Evolutionary conservation across 2,113 vertebrate genomes (phyloP).

Genomic region (Eurypyga helias): DNA sequence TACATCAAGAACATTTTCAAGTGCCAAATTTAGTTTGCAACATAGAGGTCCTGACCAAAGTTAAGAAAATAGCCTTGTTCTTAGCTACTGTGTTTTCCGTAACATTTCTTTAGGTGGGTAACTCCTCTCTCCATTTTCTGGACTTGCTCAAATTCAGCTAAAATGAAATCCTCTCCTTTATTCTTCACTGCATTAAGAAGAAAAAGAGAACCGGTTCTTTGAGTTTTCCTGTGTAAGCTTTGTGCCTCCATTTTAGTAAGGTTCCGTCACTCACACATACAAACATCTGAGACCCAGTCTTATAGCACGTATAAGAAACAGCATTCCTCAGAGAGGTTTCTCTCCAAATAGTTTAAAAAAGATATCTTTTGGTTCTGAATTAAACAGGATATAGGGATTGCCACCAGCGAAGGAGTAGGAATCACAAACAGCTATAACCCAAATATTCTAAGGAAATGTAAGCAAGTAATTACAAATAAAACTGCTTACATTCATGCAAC

Average conservation of each 20-base stretch:
- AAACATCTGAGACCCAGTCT: neutral
- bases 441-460: conserved; percentile 70
- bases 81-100: neutral
- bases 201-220: neutral
- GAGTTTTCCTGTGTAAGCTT: neutral
- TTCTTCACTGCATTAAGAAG: neutral
- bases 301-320: neutral
- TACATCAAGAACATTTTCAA: neutral
- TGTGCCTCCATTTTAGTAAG: neutral
- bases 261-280: neutral
- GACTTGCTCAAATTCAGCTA: neutral
- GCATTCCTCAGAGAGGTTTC: neutral
- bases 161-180: conserved; percentile 9
- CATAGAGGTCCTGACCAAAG: neutral
- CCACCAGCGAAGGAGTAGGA: conserved; percentile 18
- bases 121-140: neutral
- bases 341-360: conserved; percentile 32
- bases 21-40: conserved; percentile 15
- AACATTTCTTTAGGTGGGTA: neutral
- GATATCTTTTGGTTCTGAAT: conserved; percentile 31
- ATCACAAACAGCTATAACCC: conserved; percentile 61
- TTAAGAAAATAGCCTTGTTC: neutral
- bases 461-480: conserved; percentile 81
- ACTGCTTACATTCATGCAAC: conserved; percentile 77
- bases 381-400: conserved; percentile 22